Evolutionary conservation across 2,888 invertebrate genomes (phyloP).

Genomic region (Sepioteuthis lessoniana): DNA sequence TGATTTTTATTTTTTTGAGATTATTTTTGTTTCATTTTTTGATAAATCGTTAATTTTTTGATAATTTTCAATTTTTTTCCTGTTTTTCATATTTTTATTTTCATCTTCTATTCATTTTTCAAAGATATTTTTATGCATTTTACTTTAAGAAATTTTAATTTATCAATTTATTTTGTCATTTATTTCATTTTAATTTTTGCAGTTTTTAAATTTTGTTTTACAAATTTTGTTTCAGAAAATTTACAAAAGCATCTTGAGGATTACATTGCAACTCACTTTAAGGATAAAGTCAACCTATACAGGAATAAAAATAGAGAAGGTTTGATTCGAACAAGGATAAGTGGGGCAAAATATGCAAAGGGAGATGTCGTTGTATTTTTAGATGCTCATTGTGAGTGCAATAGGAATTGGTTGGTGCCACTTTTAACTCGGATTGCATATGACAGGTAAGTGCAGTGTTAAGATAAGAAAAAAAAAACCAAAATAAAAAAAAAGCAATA

Average conservation of each 20-base stretch:
- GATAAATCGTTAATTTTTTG: too few species aligned
- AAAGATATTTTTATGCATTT: too few species aligned
- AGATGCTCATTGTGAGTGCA: constrained; percentile 95
- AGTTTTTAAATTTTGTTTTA: not conserved
- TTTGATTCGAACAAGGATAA: constrained; percentile 90
- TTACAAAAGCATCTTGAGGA: constrained; percentile 87
- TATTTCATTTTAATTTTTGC: not conserved
- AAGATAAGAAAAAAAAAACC: too few species aligned
- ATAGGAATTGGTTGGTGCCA: constrained; percentile 96
- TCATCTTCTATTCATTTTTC: too few species aligned
- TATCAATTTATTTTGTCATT: too few species aligned
- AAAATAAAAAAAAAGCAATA: too few species aligned
- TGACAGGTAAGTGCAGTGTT: constrained; percentile 77
- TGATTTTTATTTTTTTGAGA: too few species aligned
- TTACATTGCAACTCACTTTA: constrained; percentile 87
- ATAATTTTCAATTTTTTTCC: too few species aligned
- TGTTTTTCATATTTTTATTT: too few species aligned
- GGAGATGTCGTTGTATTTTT: constrained; percentile 97
- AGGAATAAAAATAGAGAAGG: constrained; percentile 92
- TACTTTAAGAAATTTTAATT: too few species aligned
- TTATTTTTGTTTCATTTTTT: too few species aligned
- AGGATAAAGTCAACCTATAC: constrained; percentile 90
- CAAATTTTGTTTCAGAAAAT: constrained; percentile 77
- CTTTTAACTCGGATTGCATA: constrained; percentile 92
- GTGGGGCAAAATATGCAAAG: constrained; percentile 90